A percentile compares a stretch with the other conserved stretches of the same genome.
phyloP scores from a whole-genome alignment of 2,888 invertebrate genomes.

The Thymelicus sylvestris region DNA sequence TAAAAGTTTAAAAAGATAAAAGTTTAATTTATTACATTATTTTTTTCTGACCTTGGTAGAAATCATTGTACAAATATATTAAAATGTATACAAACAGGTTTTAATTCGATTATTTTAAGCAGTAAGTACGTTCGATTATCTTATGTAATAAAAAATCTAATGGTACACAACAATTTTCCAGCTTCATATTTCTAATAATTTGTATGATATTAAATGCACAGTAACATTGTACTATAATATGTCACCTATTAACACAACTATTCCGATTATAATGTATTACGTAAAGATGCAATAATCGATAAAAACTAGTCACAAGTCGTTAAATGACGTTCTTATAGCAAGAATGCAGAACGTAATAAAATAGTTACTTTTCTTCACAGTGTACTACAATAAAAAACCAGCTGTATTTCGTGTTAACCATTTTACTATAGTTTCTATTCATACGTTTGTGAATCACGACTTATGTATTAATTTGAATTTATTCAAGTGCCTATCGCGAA shows the following conservation, averaged over 20 bases:
- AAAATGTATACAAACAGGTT: too few relatives aligned
- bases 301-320: constrained; percentile 18
- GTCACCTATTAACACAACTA: constrained; percentile 9
- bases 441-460: neutral
- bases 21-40: too few relatives aligned
- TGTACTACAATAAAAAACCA: constrained; percentile 18
- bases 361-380: constrained; percentile 3
- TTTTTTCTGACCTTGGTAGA: too few relatives aligned
- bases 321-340: constrained; percentile 17
- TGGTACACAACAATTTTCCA: too few relatives aligned
- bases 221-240: neutral
- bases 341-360: constrained; percentile 12
- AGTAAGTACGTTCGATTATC: too few relatives aligned
- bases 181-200: neutral
- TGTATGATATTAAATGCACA: neutral
- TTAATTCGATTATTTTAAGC: too few relatives aligned
- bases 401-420: constrained; percentile 6
- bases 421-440: neutral
- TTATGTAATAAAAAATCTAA: too few relatives aligned
- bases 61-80: too few relatives aligned
- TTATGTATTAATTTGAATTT: neutral
- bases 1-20: too few relatives aligned
- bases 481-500: neutral
- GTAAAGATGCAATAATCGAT: constrained; percentile 3
- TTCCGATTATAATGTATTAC: constrained; percentile 20